Base-by-base conservation (phyloP, 2,888 invertebrate species). In the Stramonita haemastoma region DNA sequence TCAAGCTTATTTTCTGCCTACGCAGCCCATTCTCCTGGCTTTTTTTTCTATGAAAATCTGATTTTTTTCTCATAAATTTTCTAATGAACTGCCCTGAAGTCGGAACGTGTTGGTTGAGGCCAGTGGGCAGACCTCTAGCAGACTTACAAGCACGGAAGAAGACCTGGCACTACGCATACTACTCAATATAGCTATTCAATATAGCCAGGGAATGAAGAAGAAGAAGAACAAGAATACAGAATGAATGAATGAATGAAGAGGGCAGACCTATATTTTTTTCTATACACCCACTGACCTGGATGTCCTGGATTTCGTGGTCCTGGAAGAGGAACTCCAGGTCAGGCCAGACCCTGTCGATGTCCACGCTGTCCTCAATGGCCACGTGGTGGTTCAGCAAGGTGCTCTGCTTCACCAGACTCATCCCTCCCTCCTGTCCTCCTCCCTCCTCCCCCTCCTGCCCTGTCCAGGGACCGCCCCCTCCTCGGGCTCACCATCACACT, bases 371-470 rank as follows among this genome's bases (percentile, higher is more conserved):
- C 66, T 91, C 90, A 8, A 91, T 90, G 32, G 91, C 90, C 88
- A 84, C 46, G 46, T 89, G 88, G 86, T 91, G 91, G 85, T 91
- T 91, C 83, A 92, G 88, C 77, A 93, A 88, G 5, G 92, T 92
- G 2, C 88, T 89, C 88, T 91, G 92, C 86, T 91, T 91, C 26
- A 90, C 57, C 19, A 90, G 87, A 36, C 92, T 91, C 92, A 93
- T 92, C 1, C 4, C 29, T 2, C 29, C 34, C 46, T n/a, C 36
- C n/a, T 86, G 77, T 22, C 73, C 36, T 17, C 8, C 22, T 17
- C 29, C n/a, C 79, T 81, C 87, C 32, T 1, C 4, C 1, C 79
- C 34, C 13, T 1, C 4, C 1, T 34, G 19, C 13, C 26, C 66
- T 66, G 19, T 66, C 26, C 66, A 19, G 66, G 19, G 66, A 66